Conservation (phyloP, 53 echinoderm and acorn worm genomes). For the Echinarachnius parma region DNA sequence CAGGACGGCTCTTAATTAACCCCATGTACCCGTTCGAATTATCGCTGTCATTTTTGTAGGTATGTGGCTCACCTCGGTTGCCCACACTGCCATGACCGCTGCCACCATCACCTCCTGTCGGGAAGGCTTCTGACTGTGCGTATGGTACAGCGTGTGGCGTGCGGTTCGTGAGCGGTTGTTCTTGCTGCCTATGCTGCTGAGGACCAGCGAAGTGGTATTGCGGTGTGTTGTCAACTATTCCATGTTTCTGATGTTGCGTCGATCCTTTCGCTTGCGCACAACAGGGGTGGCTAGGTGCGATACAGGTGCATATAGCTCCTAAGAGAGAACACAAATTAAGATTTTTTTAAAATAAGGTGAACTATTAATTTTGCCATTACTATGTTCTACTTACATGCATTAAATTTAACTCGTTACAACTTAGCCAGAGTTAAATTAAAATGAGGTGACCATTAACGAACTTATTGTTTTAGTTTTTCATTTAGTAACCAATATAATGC, state of each 20-base stretch:
- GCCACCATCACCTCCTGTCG: not conserved
- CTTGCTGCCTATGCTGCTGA: not conserved
- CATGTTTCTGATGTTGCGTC: not conserved
- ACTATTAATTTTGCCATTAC: too few relatives aligned
- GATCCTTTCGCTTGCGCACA: not conserved
- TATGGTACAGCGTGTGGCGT: slow-evolving; percentile 25
- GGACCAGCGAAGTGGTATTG: slow-evolving; percentile 25
- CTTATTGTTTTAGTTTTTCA: too few relatives aligned
- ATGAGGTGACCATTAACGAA: too few relatives aligned
- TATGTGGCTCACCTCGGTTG: too few relatives aligned
- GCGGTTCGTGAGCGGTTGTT: not conserved
- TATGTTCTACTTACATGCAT: too few relatives aligned
- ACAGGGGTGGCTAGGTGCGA: slow-evolving; percentile 3
- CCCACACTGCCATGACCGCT: not conserved
- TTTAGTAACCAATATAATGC: too few relatives aligned
- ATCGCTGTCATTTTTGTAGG: not conserved
- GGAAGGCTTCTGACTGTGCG: slow-evolving; percentile 28
- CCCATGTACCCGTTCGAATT: slow-evolving; percentile 28
- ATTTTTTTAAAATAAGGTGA: not conserved
- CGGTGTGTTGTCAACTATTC: not conserved
- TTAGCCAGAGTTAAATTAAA: too few relatives aligned
- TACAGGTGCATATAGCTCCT: slow-evolving; percentile 34
- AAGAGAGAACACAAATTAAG: not conserved
- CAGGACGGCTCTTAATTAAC: slow-evolving; percentile 10
- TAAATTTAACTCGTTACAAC: too few relatives aligned